phyloP scores from a whole-genome alignment of 2,113 vertebrate genomes.

The Corydoras maculifer region DNA sequence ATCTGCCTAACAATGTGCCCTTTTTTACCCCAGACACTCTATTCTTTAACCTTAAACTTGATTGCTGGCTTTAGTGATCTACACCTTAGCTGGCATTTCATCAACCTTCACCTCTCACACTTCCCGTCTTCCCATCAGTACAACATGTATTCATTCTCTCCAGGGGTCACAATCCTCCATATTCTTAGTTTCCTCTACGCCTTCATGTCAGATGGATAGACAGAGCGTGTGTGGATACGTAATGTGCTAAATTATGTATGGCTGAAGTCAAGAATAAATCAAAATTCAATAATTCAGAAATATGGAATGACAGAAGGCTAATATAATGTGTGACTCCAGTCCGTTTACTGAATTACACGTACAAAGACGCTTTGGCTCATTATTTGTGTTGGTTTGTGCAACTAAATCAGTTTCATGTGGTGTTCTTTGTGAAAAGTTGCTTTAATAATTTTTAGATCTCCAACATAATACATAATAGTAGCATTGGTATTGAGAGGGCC shows the following conservation, averaged over 20 bases:
- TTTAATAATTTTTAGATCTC: background rate
- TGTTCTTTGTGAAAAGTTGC: conserved; percentile 3
- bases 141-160: too few species aligned
- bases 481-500: too few species aligned
- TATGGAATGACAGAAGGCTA: background rate
- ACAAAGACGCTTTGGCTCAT: background rate
- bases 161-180: background rate
- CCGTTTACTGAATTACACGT: background rate
- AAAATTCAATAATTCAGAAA: conserved; percentile 30
- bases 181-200: background rate
- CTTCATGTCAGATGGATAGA: conserved; percentile 1
- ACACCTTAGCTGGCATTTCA: too few species aligned
- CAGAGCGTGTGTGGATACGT: conserved; percentile 21
- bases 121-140: too few species aligned
- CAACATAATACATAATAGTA: background rate
- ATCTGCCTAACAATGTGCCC: too few species aligned
- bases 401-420: background rate
- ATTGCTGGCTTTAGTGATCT: too few species aligned
- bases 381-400: background rate
- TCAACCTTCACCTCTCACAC: too few species aligned
- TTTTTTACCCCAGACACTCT: too few species aligned
- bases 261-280: conserved; percentile 6
- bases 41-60: too few species aligned
- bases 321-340: conserved; percentile 1
- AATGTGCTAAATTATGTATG: conserved; percentile 15